phyloP scores from a whole-genome alignment of 1,140 invertebrate genomes.

The Drosophila willistoni region DNA sequence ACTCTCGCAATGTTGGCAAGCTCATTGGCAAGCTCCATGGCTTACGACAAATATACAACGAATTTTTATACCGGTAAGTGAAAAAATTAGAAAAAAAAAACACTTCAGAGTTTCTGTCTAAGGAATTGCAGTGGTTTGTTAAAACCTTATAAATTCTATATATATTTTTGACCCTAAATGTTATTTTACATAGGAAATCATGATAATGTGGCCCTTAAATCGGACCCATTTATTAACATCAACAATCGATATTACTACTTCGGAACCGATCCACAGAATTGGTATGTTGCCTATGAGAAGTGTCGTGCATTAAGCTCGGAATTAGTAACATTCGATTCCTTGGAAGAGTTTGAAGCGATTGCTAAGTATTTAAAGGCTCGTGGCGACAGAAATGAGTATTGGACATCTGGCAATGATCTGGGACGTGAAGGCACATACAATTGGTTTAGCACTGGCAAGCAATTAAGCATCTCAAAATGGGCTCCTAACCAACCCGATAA shows the following conservation, averaged over 20 bases:
- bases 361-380: slow-evolving; percentile 11
- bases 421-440: slow-evolving; percentile 30
- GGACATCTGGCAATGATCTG: slow-evolving; percentile 57
- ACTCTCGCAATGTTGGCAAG: too few species aligned
- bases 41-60: too few species aligned
- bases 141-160: too few species aligned
- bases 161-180: too few species aligned
- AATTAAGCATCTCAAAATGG: slow-evolving; percentile 36
- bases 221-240: slow-evolving; percentile 34
- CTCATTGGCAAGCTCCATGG: too few species aligned
- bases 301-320: slow-evolving; percentile 29
- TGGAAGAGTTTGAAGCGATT: slow-evolving; percentile 31
- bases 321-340: slow-evolving; percentile 42
- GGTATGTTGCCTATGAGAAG: slow-evolving; percentile 43
- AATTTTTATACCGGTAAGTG: too few species aligned
- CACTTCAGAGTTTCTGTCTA: too few species aligned
- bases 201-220: background rate
- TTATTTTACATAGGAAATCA: slow-evolving; percentile 8
- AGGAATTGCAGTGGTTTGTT: too few species aligned
- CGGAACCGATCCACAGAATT: slow-evolving; percentile 29
- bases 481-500: slow-evolving; percentile 44
- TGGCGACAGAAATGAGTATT: slow-evolving; percentile 1
- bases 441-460: slow-evolving; percentile 39
- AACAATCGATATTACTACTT: slow-evolving; percentile 38
- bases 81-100: too few species aligned